These are phyloP conservation scores for Sebastes minor DNA, from an alignment of 2,797 vertebrate genomes.

Conservation along the genomic window DNA sequence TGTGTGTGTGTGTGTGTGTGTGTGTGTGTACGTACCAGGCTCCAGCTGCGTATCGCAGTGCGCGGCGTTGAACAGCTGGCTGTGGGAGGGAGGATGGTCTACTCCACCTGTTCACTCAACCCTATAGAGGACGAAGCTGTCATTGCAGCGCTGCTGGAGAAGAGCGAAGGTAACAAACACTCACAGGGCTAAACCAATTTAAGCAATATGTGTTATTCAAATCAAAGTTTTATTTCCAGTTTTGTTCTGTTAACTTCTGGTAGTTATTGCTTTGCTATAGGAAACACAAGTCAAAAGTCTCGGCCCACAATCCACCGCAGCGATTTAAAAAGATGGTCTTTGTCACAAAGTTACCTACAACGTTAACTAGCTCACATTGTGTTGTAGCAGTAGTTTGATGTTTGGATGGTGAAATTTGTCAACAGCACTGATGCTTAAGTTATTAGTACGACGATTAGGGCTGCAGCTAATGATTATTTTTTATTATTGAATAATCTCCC, in stretches of 20 bases:
- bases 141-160: constrained; percentile 92
- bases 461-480: not conserved
- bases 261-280: not conserved
- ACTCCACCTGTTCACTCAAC: constrained; percentile 97
- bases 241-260: not conserved
- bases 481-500: not conserved
- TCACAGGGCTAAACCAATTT: not conserved
- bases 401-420: not conserved
- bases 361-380: not conserved
- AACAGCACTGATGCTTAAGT: too few relatives aligned
- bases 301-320: not conserved
- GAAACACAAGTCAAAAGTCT: not conserved
- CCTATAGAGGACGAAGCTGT: constrained; percentile 96
- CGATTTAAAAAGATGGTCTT: not conserved
- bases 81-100: constrained; percentile 96
- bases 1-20: constrained; percentile 1
- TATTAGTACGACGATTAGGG: not conserved
- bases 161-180: constrained; percentile 89
- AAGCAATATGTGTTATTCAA: not conserved
- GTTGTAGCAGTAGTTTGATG: not conserved
- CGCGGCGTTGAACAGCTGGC: constrained; percentile 96
- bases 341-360: not conserved
- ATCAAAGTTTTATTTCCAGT: not conserved
- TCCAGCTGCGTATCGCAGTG: constrained; percentile 95
- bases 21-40: constrained; percentile 74